A percentile compares a stretch with the other conserved stretches of the same genome.
Conservation (phyloP, 2,888 invertebrate species). For the Caradrina clavipalpis region DNA sequence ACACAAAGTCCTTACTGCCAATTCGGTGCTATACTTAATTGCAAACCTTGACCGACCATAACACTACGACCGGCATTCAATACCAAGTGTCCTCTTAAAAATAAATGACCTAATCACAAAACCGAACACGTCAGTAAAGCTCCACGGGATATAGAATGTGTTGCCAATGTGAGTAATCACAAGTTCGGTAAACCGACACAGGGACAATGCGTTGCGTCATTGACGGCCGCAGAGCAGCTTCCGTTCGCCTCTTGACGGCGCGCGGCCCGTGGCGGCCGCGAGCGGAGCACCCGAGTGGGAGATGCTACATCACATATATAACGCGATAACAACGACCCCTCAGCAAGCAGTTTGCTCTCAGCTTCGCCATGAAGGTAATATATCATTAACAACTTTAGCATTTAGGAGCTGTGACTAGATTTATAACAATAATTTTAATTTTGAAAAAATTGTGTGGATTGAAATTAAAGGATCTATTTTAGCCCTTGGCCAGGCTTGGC, state of each 20-base stretch:
- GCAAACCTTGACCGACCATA: not conserved
- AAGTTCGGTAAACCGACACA: slow-evolving; percentile 65
- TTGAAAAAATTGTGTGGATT: not conserved
- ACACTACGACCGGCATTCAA: not conserved
- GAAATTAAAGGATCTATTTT: not conserved
- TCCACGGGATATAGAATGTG: slow-evolving; percentile 19
- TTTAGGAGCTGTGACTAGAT: not conserved
- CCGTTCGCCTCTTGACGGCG: slow-evolving; percentile 83
- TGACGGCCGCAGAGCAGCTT: slow-evolving; percentile 79
- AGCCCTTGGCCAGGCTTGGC: not conserved
- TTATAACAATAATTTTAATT: slow-evolving; percentile 1
- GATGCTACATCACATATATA: slow-evolving; percentile 82
- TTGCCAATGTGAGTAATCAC: slow-evolving; percentile 17
- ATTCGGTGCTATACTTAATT: too few relatives aligned
- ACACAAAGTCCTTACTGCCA: too few relatives aligned
- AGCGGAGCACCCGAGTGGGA: slow-evolving; percentile 79
- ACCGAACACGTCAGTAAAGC: slow-evolving; percentile 31
- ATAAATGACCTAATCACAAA: not conserved
- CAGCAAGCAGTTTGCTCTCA: slow-evolving; percentile 85
- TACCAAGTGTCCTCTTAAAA: not conserved
- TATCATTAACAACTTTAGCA: slow-evolving; percentile 43
- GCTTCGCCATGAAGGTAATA: slow-evolving; percentile 89
- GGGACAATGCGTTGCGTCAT: slow-evolving; percentile 87
- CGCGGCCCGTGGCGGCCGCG: slow-evolving; percentile 69
- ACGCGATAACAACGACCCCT: slow-evolving; percentile 79